Percentiles rank a stretch among this genome's conserved stretches.
These are phyloP conservation scores for Chromis chromis DNA, from an alignment of 2,797 vertebrate species.

Conservation along the genomic window DNA sequence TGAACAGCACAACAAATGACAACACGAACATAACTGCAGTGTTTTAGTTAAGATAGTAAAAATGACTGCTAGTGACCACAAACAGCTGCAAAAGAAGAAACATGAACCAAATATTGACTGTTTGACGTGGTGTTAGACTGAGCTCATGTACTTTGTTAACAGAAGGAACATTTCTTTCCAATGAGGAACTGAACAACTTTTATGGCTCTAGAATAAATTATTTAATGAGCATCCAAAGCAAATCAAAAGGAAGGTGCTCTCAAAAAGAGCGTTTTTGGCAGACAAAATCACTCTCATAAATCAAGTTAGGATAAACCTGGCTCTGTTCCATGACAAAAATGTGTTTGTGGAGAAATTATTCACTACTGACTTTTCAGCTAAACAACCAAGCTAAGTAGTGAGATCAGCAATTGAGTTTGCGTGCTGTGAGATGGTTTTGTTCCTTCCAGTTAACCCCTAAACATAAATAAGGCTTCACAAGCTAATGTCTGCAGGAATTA, in stretches of 20 bases:
- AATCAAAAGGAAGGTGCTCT: background rate
- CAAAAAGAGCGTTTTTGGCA: background rate
- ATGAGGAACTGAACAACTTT: background rate
- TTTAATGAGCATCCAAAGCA: background rate
- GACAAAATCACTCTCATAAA: background rate
- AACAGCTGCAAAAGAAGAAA: background rate
- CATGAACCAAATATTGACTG: background rate
- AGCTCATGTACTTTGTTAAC: background rate
- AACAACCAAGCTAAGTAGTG: background rate
- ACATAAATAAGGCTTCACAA: background rate
- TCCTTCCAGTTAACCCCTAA: background rate
- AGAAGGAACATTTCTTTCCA: background rate
- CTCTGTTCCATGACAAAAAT: background rate
- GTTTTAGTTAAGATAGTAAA: background rate
- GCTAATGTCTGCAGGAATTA: background rate
- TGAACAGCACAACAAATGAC: background rate
- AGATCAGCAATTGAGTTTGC: background rate
- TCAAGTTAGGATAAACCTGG: background rate
- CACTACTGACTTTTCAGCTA: background rate
- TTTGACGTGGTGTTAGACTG: background rate
- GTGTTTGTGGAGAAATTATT: background rate
- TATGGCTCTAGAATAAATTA: background rate
- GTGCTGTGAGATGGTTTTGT: background rate
- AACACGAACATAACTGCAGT: background rate
- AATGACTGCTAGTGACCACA: background rate